Base-by-base conservation (phyloP, 2,888 invertebrate species). In the Ichneumon xanthorius region DNA sequence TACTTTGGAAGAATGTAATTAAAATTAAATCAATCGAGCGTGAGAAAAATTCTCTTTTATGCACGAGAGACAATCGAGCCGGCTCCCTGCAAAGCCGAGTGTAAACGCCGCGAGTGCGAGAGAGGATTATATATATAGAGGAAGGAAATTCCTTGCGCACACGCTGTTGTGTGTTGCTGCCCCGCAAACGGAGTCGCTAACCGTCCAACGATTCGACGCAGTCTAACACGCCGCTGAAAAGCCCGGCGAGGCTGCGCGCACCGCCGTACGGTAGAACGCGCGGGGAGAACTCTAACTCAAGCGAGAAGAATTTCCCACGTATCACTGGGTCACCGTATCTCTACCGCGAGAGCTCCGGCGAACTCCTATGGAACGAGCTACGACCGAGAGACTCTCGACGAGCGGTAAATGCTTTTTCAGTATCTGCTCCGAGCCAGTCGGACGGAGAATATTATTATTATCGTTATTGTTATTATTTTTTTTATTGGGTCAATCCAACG, bases 271-370 rank as follows among this genome's bases (percentile, higher is more conserved):
- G 33, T 40, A 65, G 48, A 67, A 33, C 48, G 40, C 22, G 30
- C 53, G 40, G n/a, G 26, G 71, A 37, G 78, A 48, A 14, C 55
- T 16, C 61, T n/a, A 61, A 84, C 80, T 86, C 80, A 53, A 30
- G 53, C 79, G 71, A 76, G 78, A 85, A 88, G 80, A 81, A 86
- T 87, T 88, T 88, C 88, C 86, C 88, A 88, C 87, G 88, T 87
- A 85, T 86, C 80, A 88, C 87, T 88, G 87, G 88, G 87, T 88
- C 86, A 86, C 77, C 84, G 73, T 71, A 70, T 77, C 63, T 48
- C 45, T 4, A 16, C 53, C 19, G 19, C 33, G 33, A 30, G 78
- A 68, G 68, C 78, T 40, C 37, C 19, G 16, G 78, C 55, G 68
- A 22, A 58, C 58, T 22, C 22, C 45, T 71, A 7, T 22, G 14